Conservation (phyloP, 2,113 vertebrate species). For the Mustela nigripes region DNA sequence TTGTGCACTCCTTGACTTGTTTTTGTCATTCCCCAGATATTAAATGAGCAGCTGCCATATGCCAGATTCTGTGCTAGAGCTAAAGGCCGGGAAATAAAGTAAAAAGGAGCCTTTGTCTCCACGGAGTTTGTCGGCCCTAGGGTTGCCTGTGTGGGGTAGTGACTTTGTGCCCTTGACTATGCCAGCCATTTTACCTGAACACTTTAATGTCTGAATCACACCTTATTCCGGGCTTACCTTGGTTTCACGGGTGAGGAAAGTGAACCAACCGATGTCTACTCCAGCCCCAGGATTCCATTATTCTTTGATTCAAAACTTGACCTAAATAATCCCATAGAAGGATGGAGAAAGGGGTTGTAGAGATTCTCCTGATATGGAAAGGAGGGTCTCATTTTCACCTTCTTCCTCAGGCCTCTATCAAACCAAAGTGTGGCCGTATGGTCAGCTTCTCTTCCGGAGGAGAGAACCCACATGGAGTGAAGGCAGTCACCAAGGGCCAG, state of each 20-base stretch:
- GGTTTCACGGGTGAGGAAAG: not conserved
- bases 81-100: not conserved
- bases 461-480: conserved; percentile 98
- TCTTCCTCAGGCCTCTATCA: conserved; percentile 93
- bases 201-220: not conserved
- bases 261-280: not conserved
- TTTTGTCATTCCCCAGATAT: not conserved
- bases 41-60: not conserved
- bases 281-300: not conserved
- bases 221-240: not conserved
- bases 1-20: not conserved
- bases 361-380: not conserved
- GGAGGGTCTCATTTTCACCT: not conserved
- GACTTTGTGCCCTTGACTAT: accelerated
- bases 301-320: not conserved
- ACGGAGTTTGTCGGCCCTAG: not conserved
- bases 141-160: not conserved
- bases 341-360: not conserved
- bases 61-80: too few species aligned
- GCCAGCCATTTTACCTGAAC: not conserved
- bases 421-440: conserved; percentile 96
- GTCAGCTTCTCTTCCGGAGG: conserved; percentile 97
- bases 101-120: not conserved
- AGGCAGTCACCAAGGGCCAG: conserved; percentile 96
- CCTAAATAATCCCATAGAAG: not conserved